phyloP scores from a whole-genome alignment of 2,888 invertebrate species.

The Eupithecia subfuscata region DNA sequence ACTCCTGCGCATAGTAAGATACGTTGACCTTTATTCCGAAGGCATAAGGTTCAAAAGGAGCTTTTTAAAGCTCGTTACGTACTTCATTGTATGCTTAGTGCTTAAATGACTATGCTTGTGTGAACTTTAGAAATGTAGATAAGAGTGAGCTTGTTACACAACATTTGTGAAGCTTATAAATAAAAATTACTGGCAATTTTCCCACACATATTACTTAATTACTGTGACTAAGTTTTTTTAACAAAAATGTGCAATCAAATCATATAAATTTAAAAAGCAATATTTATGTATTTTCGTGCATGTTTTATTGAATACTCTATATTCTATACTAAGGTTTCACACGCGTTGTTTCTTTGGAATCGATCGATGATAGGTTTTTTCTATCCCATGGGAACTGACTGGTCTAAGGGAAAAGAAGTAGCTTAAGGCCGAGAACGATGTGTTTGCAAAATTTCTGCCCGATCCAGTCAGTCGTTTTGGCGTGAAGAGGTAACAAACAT shows the following conservation, averaged over 20 bases:
- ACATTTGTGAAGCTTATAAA: conserved; percentile 14
- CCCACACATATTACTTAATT: background rate
- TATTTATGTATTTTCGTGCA: no score
- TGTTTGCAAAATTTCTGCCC: background rate
- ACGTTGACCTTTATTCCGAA: conserved; percentile 17
- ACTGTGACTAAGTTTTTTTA: background rate
- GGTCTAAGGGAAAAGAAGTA: no score
- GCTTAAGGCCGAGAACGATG: no score
- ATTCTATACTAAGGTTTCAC: no score
- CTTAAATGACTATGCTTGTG: conserved; percentile 14
- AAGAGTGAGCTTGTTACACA: conserved; percentile 8
- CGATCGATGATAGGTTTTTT: no score
- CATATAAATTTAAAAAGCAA: background rate
- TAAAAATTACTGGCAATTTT: conserved; percentile 3
- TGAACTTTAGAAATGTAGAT: conserved; percentile 17
- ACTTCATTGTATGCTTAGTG: conserved; percentile 23
- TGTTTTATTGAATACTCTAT: no score
- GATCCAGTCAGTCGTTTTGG: background rate
- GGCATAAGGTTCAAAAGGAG: conserved; percentile 20
- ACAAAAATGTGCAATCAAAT: background rate
- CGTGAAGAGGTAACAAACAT: background rate
- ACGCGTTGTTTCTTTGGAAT: no score
- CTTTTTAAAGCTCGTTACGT: conserved; percentile 19
- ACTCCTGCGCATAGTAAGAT: conserved; percentile 39
- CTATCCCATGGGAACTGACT: no score